Conservation (phyloP, 2,113 vertebrate species). For the Sterrhoptilus dennistouni region DNA sequence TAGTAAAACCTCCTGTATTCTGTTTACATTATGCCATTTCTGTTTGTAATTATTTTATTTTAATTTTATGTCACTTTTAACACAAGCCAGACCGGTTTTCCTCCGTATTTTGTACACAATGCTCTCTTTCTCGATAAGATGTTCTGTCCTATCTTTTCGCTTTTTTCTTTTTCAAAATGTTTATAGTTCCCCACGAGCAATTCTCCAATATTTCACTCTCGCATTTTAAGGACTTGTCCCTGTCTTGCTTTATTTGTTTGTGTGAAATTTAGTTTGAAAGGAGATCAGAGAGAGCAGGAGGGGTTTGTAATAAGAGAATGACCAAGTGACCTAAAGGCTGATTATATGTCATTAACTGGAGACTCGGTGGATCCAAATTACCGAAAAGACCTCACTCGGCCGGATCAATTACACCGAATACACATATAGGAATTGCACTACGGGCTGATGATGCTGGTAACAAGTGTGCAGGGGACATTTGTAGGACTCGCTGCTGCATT, state of each 20-base stretch:
- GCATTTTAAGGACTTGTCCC: constrained; percentile 73
- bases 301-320: constrained; percentile 88
- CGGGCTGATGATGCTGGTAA: constrained; percentile 40
- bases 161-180: constrained; percentile 58
- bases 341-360: constrained; percentile 97
- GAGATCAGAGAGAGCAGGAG: constrained; percentile 87
- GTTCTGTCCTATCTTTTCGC: constrained; percentile 74
- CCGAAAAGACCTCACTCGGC: constrained; percentile 70
- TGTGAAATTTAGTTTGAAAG: constrained; percentile 90
- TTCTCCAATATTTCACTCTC: constrained; percentile 69
- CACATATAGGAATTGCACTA: constrained; percentile 22
- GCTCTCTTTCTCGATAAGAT: constrained; percentile 79
- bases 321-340: constrained; percentile 90
- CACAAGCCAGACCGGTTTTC: constrained; percentile 75
- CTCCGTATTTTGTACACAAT: constrained; percentile 76
- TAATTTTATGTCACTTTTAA: constrained; percentile 82
- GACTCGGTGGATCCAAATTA: constrained; percentile 88
- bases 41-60: constrained; percentile 82
- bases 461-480: constrained; percentile 39
- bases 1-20: constrained; percentile 63
- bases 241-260: constrained; percentile 90
- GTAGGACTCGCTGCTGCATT: not conserved
- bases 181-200: constrained; percentile 70
- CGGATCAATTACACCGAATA: constrained; percentile 47
- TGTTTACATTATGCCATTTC: constrained; percentile 71